Conservation (phyloP, 2,113 vertebrate species). For the Psephotus haematonotus region DNA sequence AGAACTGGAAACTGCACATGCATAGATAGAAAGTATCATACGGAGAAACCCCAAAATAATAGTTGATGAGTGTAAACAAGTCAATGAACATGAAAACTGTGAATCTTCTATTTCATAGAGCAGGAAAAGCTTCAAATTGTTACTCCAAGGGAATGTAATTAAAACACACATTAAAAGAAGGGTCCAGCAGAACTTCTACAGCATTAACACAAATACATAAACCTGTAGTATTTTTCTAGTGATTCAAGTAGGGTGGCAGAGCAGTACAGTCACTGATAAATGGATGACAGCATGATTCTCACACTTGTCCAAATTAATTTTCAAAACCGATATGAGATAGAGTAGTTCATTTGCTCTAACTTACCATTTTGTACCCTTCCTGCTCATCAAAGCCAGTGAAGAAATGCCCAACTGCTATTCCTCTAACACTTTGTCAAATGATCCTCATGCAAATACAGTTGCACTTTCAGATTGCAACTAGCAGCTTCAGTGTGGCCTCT, state of each 20-base stretch:
- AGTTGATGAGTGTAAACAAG: background rate
- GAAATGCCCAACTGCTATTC: background rate
- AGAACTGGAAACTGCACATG: background rate
- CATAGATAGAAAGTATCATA: background rate
- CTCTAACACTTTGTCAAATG: background rate
- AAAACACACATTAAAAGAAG: background rate
- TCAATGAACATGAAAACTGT: background rate
- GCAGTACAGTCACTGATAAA: background rate
- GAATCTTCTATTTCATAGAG: background rate
- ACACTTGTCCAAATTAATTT: background rate
- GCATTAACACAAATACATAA: background rate
- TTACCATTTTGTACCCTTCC: background rate
- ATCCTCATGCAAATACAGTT: background rate
- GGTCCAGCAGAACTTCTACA: background rate
- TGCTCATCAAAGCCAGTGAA: fast-evolving
- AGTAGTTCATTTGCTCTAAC: background rate
- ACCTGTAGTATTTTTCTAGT: background rate
- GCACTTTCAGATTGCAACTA: background rate
- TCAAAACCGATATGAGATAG: background rate
- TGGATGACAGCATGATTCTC: background rate
- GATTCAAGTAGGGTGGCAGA: background rate
- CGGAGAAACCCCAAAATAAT: background rate
- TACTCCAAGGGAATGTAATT: background rate
- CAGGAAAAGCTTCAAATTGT: background rate
- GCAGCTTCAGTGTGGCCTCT: background rate